Evolutionary conservation across 2,797 vertebrate genomes (phyloP), one percentile per base, ranked within the genome.

Genomic region (Chrysocyon brachyurus): DNA sequence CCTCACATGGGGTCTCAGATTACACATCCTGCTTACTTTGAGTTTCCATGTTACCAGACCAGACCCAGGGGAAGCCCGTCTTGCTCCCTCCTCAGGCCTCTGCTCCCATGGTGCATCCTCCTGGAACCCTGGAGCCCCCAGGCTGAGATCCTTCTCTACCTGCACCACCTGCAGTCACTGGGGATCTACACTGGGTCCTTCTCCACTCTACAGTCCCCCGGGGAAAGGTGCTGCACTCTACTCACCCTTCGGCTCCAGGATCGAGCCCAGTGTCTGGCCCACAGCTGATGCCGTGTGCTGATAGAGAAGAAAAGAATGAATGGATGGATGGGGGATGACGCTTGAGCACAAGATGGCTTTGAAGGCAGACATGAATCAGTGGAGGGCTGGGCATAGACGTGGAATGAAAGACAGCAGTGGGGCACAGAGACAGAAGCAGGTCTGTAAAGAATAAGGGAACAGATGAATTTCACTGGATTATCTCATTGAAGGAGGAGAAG

Each of bases 141-240:
- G 31, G 57, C 14, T 1, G 2, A 56, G 26, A 9, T 11, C 54
- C 77, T 24, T 52, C 68, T 61, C 16, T 2, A 19, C 5, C 54
- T 9, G 66, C 0, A 3, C n/a, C 8, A 11, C 26, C 40, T 9
- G 24, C 15, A n/a, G 64, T 49, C 72, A 26, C 16, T 0, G 40
- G 36, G 26, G 78, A 72, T 33, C n/a, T 36, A 66, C 1, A 54
- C 14, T 3, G 40, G 36, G 66, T 14, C 12, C 40, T 57, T 40
- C 36, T n/a, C 22, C 5, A 52, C 54, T 31, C 59, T 16, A 28
- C 0, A 59, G 56, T 56, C 31, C 33, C 40, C 36, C 4, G 21
- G 54, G 54, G 63, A n/a, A n/a, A 81, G 61, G 40, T 1, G 5
- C 6, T 26, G 24, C 6, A 40, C n/a, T 31, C 75, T 24, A 26